Evolutionary conservation across 2,797 vertebrate genomes (phyloP).

Genomic region (Cheirogaleus major): DNA sequence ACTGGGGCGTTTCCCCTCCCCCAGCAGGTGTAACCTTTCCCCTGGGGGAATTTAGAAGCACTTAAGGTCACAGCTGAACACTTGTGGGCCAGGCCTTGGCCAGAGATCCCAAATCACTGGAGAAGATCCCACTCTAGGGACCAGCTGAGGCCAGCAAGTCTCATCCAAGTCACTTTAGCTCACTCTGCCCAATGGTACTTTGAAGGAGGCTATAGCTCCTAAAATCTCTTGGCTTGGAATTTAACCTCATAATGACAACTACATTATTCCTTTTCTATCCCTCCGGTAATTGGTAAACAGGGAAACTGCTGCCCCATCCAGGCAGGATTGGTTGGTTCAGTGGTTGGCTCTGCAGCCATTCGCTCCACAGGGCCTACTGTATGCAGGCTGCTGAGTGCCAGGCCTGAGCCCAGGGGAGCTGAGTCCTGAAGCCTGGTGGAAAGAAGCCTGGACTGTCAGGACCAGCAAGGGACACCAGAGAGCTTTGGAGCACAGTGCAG

Average conservation of each 20-base stretch:
- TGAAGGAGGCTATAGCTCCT: neutral
- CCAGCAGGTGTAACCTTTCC: constrained; percentile 51
- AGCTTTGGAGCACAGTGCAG: neutral
- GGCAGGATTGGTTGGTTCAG: neutral
- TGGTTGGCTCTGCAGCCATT: neutral
- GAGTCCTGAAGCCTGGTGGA: neutral
- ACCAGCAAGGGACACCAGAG: neutral
- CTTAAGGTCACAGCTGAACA: constrained; percentile 54
- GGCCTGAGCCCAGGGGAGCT: neutral
- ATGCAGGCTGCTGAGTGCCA: neutral
- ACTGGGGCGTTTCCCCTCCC: neutral
- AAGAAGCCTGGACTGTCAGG: neutral
- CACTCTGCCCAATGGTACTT: neutral
- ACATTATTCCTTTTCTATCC: neutral
- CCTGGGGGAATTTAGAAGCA: constrained; percentile 52
- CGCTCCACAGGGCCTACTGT: neutral
- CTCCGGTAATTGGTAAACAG: neutral
- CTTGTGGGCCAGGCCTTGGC: constrained; percentile 34
- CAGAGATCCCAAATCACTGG: constrained; percentile 31
- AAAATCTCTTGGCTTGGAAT: constrained; percentile 1
- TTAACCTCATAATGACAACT: neutral
- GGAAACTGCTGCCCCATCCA: neutral
- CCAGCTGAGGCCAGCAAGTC: neutral
- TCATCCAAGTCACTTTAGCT: neutral
- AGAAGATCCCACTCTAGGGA: neutral